Evolutionary conservation across 64 coral and sea anemone genomes (phyloP).

Genomic region (Montipora efflorescens): DNA sequence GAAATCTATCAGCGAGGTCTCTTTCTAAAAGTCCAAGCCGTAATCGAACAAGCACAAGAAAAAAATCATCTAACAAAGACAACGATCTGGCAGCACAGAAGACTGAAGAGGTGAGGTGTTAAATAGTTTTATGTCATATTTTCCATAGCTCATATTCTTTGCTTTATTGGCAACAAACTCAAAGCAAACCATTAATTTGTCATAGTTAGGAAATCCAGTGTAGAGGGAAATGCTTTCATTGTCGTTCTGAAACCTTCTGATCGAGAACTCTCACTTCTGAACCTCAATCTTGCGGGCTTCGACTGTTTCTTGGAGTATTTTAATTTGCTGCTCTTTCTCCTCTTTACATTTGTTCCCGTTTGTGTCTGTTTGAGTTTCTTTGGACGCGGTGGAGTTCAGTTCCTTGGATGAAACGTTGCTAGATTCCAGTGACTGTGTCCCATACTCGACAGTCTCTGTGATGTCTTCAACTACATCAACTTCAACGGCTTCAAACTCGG

Average conservation of each 20-base stretch:
- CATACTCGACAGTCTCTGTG: too few relatives aligned
- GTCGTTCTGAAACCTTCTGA: not conserved
- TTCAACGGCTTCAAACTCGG: too few relatives aligned
- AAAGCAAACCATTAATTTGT: not conserved
- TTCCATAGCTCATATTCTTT: conserved; percentile 49
- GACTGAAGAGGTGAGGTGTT: conserved; percentile 4
- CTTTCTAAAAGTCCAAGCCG: not conserved
- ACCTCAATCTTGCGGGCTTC: not conserved
- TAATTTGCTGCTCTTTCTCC: conserved; percentile 27
- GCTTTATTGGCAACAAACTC: not conserved
- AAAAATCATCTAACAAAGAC: conserved; percentile 66
- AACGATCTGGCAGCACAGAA: conserved; percentile 10
- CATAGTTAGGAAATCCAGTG: not conserved
- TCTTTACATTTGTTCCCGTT: conserved; percentile 21
- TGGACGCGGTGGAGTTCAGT: too few relatives aligned
- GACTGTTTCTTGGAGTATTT: conserved; percentile 44
- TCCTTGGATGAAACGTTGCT: too few relatives aligned
- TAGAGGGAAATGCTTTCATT: not conserved
- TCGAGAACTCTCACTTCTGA: not conserved
- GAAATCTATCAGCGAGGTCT: conserved; percentile 34
- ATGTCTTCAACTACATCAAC: too few relatives aligned
- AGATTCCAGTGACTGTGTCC: too few relatives aligned
- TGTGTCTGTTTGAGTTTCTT: not conserved
- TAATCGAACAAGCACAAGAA: not conserved
- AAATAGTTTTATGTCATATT: conserved; percentile 56